Base-by-base conservation (phyloP, 2,888 invertebrate species). In the Netelia virgata region DNA sequence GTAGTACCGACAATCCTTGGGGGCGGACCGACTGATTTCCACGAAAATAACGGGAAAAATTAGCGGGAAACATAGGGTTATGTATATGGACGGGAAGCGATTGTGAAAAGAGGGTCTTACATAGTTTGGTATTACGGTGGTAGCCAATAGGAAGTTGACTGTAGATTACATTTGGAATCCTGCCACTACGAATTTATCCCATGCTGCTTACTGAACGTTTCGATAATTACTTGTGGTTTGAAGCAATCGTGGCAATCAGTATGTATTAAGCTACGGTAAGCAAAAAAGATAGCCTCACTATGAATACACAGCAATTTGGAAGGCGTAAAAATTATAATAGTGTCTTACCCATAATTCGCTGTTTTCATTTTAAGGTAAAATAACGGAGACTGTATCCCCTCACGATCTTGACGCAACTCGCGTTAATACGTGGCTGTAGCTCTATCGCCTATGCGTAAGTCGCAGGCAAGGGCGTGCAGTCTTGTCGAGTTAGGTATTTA, bases 401-500 rank as follows among this genome's bases (percentile, higher is more conserved):
- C 74, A 23, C 14, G 23, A 82, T 84, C 70, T 61, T 63, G 20
- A 53, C 41, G 28, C 14, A 50, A 74, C 50, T 61, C 50, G 11
- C 2, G 55, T 64, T 73, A 59, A 78, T 69, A 82, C 61, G 43
- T 23, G 23, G n/a, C 14, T 18, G 18, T 57, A 72, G 50, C 50
- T 72, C 23, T 68, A 81, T 70, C 64, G 68, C 72, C 57, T 55
- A 57, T 79, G 74, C 72, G 47, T 43, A 18, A 9, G 79, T 68
- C 53, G 76, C 61, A 61, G 63, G 69, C 72, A 68, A 64, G 79
- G 9, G 87, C 88, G 87, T 87, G 89, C 90, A 90, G 89, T 91
- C 89, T 91, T 88, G 87, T 85, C 82, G 87, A 88, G 90, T 87
- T 87, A 84, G 81, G 84, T 86, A 83, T 87, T 88, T 88, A 86